Evolutionary conservation across 1,140 invertebrate genomes (phyloP).

Genomic region (Drosophila lacteicornis): DNA sequence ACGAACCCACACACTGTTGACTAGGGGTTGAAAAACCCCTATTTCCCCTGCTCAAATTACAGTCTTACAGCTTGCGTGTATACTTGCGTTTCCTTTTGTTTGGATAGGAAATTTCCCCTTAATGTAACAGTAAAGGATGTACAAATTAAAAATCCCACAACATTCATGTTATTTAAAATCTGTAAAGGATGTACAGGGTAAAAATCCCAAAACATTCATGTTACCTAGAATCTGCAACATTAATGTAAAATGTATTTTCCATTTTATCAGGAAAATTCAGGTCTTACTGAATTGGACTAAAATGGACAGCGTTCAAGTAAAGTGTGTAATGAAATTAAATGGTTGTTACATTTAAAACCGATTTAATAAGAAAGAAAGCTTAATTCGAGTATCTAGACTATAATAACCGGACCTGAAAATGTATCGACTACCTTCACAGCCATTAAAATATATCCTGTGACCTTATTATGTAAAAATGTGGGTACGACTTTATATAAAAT

Average conservation of each 20-base stretch:
- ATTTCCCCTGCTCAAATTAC: slow-evolving; percentile 1
- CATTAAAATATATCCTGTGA: too few species aligned
- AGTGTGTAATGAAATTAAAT: too few species aligned
- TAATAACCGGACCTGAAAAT: too few species aligned
- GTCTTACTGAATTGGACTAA: neutral
- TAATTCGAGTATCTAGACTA: too few species aligned
- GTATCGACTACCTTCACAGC: too few species aligned
- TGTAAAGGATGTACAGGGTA: neutral
- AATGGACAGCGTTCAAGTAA: too few species aligned
- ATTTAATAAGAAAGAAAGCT: too few species aligned
- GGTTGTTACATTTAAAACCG: too few species aligned
- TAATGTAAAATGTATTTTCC: neutral
- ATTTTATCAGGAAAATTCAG: neutral
- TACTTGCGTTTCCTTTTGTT: neutral
- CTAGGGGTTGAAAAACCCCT: neutral
- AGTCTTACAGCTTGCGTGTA: neutral
- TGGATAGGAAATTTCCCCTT: neutral
- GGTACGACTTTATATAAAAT: too few species aligned
- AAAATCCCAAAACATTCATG: neutral
- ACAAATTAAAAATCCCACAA: neutral
- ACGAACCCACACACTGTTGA: neutral
- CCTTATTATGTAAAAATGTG: too few species aligned
- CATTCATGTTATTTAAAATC: neutral
- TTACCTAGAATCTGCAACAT: neutral
- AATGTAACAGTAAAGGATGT: neutral